Evolutionary conservation across 1,140 invertebrate genomes (phyloP).

Genomic region (Archegozetes longisetosus): DNA sequence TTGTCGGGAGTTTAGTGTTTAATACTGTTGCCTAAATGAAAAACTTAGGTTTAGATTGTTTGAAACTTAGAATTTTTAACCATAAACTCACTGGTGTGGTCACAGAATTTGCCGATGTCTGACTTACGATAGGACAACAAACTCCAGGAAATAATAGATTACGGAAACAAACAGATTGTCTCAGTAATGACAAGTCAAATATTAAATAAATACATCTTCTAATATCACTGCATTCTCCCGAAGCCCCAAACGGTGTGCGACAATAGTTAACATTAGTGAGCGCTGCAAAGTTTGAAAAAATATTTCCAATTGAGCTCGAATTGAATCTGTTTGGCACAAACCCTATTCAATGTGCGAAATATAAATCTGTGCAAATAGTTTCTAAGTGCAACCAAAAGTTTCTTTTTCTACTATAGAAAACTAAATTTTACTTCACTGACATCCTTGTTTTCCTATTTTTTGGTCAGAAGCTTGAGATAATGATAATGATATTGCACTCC

Average conservation of each 20-base stretch:
- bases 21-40: constrained; percentile 10
- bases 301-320: neutral
- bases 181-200: constrained; percentile 56
- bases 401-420: too few relatives aligned
- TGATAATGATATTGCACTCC: too few relatives aligned
- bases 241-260: constrained; percentile 50
- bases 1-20: neutral
- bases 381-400: too few relatives aligned
- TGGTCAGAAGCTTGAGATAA: too few relatives aligned
- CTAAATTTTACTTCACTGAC: too few relatives aligned
- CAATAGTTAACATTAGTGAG: constrained; percentile 15
- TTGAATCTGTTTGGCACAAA: neutral
- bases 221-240: constrained; percentile 69
- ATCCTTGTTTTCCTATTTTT: too few relatives aligned
- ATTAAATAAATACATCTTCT: constrained; percentile 72
- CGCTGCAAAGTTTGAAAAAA: neutral
- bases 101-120: too few relatives aligned
- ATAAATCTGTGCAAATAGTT: too few relatives aligned
- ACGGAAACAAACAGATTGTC: constrained; percentile 79
- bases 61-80: too few relatives aligned
- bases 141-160: constrained; percentile 77
- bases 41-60: neutral
- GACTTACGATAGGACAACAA: constrained; percentile 55
- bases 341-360: too few relatives aligned
- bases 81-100: too few relatives aligned